A percentile compares a stretch with the other conserved stretches of the same genome.
Evolutionary conservation across 2,888 invertebrate species (phyloP).

Genomic region (Bimastos eiseni): DNA sequence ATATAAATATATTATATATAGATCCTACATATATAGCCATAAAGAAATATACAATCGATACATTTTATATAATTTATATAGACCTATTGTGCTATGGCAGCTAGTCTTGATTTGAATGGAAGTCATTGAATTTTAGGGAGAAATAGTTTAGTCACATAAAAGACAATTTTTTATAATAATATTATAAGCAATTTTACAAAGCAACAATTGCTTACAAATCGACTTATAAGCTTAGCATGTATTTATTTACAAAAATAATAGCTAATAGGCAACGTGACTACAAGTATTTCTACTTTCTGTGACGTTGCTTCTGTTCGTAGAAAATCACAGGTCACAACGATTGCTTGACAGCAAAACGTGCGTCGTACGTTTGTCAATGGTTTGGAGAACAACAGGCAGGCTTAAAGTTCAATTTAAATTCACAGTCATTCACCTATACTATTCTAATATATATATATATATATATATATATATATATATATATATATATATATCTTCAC

Average conservation of each 20-base stretch:
- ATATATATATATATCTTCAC: not conserved
- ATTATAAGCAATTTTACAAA: not conserved
- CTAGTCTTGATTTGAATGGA: too few species aligned
- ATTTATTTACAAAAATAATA: not conserved
- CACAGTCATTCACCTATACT: not conserved
- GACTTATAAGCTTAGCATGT: not conserved
- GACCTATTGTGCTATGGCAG: too few species aligned
- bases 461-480: not conserved
- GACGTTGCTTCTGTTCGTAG: not conserved
- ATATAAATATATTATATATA: too few species aligned
- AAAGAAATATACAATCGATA: too few species aligned
- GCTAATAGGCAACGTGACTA: not conserved
- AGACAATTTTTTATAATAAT: not conserved
- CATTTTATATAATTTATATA: too few species aligned
- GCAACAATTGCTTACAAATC: not conserved
- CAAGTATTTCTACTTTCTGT: not conserved
- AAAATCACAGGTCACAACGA: not conserved
- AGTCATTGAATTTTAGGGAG: too few species aligned
- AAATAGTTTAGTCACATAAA: not conserved
- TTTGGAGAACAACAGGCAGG: too few species aligned
- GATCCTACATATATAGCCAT: too few species aligned
- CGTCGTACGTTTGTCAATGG: not conserved
- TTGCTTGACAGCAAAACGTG: not conserved
- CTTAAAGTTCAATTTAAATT: not conserved
- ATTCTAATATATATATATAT: too few species aligned